These are phyloP conservation scores for Lottia gigantea DNA, from an alignment of 2,888 invertebrate species.

Conservation along the genomic window DNA sequence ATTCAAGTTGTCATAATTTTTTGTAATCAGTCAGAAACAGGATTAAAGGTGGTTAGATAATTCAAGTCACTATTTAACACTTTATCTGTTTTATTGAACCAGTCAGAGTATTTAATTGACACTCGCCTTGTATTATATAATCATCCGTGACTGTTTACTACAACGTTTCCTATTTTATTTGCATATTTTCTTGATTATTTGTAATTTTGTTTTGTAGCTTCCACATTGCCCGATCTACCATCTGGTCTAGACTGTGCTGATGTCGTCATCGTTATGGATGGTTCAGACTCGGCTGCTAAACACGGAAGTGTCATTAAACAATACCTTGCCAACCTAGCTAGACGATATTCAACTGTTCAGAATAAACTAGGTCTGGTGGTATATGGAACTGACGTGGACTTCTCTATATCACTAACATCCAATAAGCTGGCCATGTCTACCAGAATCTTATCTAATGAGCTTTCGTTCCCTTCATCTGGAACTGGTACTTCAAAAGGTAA, in stretches of 20 bases:
- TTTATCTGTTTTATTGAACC: too few species aligned
- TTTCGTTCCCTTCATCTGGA: constrained; percentile 13
- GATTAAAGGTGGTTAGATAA: too few species aligned
- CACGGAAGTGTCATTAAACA: constrained; percentile 17
- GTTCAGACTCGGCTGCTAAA: constrained; percentile 16
- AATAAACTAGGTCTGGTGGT: constrained; percentile 14
- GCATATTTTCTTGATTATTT: too few species aligned
- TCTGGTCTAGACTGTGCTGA: constrained; percentile 8
- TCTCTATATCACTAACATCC: constrained; percentile 8
- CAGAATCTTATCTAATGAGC: constrained; percentile 5
- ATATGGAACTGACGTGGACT: constrained; percentile 11
- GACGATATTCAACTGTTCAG: constrained; percentile 11
- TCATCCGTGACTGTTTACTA: too few species aligned
- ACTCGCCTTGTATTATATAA: too few species aligned
- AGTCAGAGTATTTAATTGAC: too few species aligned
- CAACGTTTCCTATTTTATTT: too few species aligned
- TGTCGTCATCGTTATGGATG: constrained; percentile 19
- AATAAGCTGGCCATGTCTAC: neutral
- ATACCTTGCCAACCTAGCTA: constrained; percentile 11
- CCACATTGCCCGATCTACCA: neutral
- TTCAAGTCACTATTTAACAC: too few species aligned
- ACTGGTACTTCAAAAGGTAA: constrained; percentile 14
- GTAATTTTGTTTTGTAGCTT: neutral
- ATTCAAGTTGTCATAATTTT: too few species aligned
- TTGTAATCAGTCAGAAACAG: too few species aligned